A percentile compares a stretch with the other conserved stretches of the same genome.
phyloP scores from a whole-genome alignment of 2,797 vertebrate genomes.

The Choloepus didactylus region DNA sequence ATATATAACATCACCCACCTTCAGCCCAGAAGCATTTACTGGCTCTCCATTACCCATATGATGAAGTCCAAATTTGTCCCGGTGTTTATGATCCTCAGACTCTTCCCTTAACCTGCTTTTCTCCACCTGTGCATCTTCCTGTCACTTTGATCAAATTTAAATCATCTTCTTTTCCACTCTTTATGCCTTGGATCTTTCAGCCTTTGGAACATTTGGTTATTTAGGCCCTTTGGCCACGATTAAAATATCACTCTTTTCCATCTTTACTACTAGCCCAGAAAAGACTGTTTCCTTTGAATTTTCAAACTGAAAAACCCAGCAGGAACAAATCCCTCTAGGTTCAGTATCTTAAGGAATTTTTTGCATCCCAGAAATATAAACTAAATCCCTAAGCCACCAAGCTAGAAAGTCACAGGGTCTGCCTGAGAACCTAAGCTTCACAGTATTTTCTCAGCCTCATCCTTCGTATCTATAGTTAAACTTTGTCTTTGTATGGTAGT shows the following conservation, averaged over 20 bases:
- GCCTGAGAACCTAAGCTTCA: rapidly evolving
- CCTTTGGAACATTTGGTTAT: neutral
- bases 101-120: neutral
- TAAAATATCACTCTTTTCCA: neutral
- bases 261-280: neutral
- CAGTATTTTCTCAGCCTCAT: neutral
- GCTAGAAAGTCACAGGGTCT: neutral
- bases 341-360: neutral
- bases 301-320: neutral
- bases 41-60: neutral
- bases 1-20: neutral
- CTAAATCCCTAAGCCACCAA: neutral
- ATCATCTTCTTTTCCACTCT: neutral
- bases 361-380: neutral
- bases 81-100: neutral
- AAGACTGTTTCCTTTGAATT: neutral
- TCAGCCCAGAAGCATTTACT: neutral
- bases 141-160: neutral
- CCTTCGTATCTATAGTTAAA: neutral
- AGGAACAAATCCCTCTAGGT: neutral
- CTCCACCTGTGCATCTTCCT: neutral
- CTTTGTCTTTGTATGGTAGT: neutral
- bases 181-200: neutral
- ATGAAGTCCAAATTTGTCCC: neutral
- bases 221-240: neutral